Evolutionary conservation across 2,888 invertebrate species (phyloP), one percentile per base, ranked within the genome.

Genomic region (Hermaeophaga mercurialis): DNA sequence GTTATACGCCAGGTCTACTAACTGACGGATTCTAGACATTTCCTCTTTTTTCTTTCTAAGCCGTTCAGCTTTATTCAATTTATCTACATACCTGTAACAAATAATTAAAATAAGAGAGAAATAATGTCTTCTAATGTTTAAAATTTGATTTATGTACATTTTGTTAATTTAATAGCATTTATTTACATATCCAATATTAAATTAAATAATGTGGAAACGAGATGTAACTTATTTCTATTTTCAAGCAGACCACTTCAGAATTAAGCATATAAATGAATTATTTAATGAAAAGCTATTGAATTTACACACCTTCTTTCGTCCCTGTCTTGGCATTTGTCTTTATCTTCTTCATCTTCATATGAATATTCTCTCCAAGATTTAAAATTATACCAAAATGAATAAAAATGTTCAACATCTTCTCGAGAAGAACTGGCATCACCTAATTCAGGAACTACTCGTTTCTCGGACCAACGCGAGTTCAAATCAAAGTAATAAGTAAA

Each of bases 361-460:
- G 98, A 98, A 79, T 91, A 99, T 76, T 99, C 99, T 60, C 99
- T 84, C 99, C 99, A 99, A 0, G 98, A 97, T 66, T 96, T 95
- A 79, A 98, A 99, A 70, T 94, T 90, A 77, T 92, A 97, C 99
- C 99, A 99, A 78, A 97, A 99, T 11, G 90, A 88, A 76, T 99
- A 99, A 79, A 99, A 99, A 41, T 82, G 80, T 73, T 98, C 95
- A 0, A 99, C 97, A 70, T 91, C 87, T 63, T 89, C 89, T 49
- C 94, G 83, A 1, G 87, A 80, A 49, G 91, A 87, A 56, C 89
- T 81, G n/a, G 85, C 83, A 72, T 87, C 85, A 9, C 89, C 84
- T 43, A 99, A 80, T 57, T 84, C 79, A 48, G 98, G 98, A 31
- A 95, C 94, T 61, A 89, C 87, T 65, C 84, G 85, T 69, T 87